These are phyloP conservation scores for Xiphias gladius DNA, from an alignment of 2,113 vertebrate genomes.

Conservation along the genomic window DNA sequence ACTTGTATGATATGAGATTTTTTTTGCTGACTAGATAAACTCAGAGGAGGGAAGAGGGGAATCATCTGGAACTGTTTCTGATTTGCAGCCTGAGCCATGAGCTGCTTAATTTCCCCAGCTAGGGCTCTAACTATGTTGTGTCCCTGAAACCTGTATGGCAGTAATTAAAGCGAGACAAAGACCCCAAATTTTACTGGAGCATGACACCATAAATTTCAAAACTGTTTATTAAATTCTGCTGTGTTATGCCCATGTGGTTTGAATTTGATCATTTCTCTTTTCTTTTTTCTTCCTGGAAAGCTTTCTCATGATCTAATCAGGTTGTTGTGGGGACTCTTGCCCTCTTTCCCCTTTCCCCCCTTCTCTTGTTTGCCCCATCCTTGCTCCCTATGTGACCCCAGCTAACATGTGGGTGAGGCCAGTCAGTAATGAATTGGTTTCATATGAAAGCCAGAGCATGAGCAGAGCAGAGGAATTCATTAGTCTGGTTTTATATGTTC, in stretches of 20 bases:
- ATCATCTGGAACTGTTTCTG: slow-evolving; percentile 71
- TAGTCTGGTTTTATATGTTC: slow-evolving; percentile 55
- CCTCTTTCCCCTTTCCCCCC: not conserved
- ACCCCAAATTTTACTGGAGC: slow-evolving; percentile 72
- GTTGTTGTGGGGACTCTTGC: slow-evolving; percentile 50
- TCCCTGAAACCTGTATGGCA: slow-evolving; percentile 67
- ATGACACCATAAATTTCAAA: slow-evolving; percentile 71
- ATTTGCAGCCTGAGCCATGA: slow-evolving; percentile 45
- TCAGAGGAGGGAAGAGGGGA: slow-evolving; percentile 42
- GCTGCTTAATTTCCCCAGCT: slow-evolving; percentile 67
- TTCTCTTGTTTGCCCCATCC: slow-evolving; percentile 28
- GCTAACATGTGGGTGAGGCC: slow-evolving; percentile 48
- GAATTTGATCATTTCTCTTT: slow-evolving; percentile 45
- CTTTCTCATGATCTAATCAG: slow-evolving; percentile 69
- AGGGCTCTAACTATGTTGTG: slow-evolving; percentile 62
- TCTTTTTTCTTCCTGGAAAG: slow-evolving; percentile 24
- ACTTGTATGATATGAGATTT: slow-evolving; percentile 33
- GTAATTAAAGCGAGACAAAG: slow-evolving; percentile 76
- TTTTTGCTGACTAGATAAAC: slow-evolving; percentile 70
- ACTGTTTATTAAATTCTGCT: slow-evolving; percentile 78
- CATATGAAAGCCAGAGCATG: slow-evolving; percentile 45
- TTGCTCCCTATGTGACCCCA: slow-evolving; percentile 57
- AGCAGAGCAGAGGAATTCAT: slow-evolving; percentile 60
- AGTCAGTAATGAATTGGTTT: slow-evolving; percentile 50
- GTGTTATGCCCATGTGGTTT: slow-evolving; percentile 75